Evolutionary conservation across 2,113 vertebrate genomes (phyloP), one percentile per base, ranked within the genome.

Genomic region (Daboia siamensis): DNA sequence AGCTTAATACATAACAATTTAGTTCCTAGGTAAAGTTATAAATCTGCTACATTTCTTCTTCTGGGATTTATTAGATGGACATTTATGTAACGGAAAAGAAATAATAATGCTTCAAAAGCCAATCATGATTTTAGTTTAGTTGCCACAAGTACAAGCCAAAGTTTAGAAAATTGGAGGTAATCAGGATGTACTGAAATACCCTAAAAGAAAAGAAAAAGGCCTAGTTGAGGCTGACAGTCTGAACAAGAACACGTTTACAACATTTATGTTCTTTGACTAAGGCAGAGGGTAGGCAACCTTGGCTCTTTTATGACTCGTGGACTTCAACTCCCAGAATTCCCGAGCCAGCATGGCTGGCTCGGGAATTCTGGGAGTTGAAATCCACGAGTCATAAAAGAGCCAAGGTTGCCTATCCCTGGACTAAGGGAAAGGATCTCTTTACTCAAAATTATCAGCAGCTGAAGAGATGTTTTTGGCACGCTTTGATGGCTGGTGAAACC

Each of bases 11-110:
- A 39, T 39, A 39, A 39, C 39, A 39, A 39, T 39, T 91, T 95
- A 52, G 33, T n/a, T 92, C 89, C 84, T 69, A 90, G 86, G 86
- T 87, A 88, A 92, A 61, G n/a, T n/a, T 51, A 94, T 59, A 29
- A 85, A 90, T 93, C 51, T 90, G 5, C 9, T 29, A 48, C 44
- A 69, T 61, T 91, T 61, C 39, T 17, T 93, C 95, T 94, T 46
- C 15, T 61, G 39, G n/a, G 24, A 61, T 61, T 89, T 64, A 64
- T 39, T 26, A 24, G 88, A 64, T 17, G 20, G 26, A 29, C 39
- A 39, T 90, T 90, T 48, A 90, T 48, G 44, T 51, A 90, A 69
- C 7, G 48, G 88, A 29, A 21, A 80, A 55, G 39, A 15, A 74
- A 90, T 84, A 21, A 54, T 90, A 56, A 7, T 56, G 84, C 12